Evolutionary conservation across 2,888 invertebrate species (phyloP).

Genomic region (Troides helena): DNA sequence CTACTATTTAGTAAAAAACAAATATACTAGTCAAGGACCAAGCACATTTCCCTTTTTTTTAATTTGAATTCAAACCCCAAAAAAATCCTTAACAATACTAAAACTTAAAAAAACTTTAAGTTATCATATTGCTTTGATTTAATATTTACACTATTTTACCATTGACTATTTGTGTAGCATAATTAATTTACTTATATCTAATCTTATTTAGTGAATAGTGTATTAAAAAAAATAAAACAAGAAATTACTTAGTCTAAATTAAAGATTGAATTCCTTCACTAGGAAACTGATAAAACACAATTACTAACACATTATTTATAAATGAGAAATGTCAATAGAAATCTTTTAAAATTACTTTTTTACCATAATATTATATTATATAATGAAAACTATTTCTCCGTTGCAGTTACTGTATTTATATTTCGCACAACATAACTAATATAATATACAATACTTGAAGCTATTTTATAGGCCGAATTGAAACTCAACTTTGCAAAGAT

Average conservation of each 20-base stretch:
- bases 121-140: background rate
- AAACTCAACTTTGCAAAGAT: background rate
- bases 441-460: conserved; percentile 1
- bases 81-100: background rate
- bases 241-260: too few relatives aligned
- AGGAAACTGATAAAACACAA: too few relatives aligned
- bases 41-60: background rate
- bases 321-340: too few relatives aligned
- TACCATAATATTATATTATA: background rate
- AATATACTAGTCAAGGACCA: background rate
- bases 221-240: too few relatives aligned
- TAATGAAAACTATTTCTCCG: background rate
- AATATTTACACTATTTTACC: background rate
- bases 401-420: background rate
- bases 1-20: too few relatives aligned
- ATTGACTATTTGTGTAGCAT: background rate
- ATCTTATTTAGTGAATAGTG: background rate
- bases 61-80: background rate
- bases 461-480: conserved; percentile 27
- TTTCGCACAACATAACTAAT: background rate
- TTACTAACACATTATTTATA: too few relatives aligned
- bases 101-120: background rate
- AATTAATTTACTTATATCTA: background rate
- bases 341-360: too few relatives aligned
- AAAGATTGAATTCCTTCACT: background rate